Evolutionary conservation across 2,797 vertebrate species (phyloP), one percentile per base, ranked within the genome.

Genomic region (Eulemur coronatus): DNA sequence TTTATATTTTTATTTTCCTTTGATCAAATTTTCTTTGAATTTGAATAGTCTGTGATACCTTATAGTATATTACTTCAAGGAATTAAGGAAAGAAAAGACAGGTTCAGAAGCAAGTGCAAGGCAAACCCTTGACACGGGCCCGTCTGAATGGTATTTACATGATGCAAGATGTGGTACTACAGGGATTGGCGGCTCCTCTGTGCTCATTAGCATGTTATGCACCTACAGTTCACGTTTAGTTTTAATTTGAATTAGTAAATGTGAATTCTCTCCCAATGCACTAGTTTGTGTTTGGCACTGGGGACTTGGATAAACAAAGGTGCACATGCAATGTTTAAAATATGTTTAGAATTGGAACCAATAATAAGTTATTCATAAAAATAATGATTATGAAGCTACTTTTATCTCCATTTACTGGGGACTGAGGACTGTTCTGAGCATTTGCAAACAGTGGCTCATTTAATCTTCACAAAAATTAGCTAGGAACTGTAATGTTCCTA

Each of bases 241-340:
- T 94, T 93, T 92, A 70, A 93, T 93, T 93, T 93, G 93, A 93
- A 78, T 94, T 94, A 93, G 24, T 65, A 92, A 87, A 89, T 95
- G 65, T 91, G 65, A 91, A 93, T 81, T 84, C 52, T 92, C 86
- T 94, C 46, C 76, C n/a, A 79, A 59, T 73, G 30, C 38, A 43
- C 65, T 91, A 12, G 18, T 38, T 88, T 94, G 35, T 41, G 33
- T 87, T 75, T 89, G 81, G 7, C 30, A 17, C 59, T 38, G 0
- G 55, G n/a, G 84, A 33, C 55, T 57, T 78, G 22, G 17, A 73
- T 93, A 96, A 78, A 43, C 79, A 91, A 73, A 90, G 52, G 28
- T 61, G 18, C 13, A 65, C 5, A 10, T 70, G 55, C 17, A 11
- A 1, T 73, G 8, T 69, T 94, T 84, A 61, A 94, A 80, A 28